Base-by-base conservation (phyloP, 92 coral and sea anemone genomes). In the Epizoanthus ramosus region DNA sequence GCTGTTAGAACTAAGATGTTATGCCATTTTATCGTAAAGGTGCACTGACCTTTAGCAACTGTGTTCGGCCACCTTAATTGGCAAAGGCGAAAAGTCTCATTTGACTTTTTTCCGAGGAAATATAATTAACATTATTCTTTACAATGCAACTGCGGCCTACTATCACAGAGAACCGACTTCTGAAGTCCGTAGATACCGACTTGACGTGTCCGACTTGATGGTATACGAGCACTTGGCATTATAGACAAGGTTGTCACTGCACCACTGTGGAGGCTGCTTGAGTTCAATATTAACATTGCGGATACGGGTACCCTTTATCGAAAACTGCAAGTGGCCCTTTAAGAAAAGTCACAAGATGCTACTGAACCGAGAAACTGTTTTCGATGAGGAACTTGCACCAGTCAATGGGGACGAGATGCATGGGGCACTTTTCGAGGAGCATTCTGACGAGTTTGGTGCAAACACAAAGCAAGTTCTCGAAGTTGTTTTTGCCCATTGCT, bases 111-210 rank as follows among this genome's bases (percentile, higher is more conserved):
- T 28, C 37, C 50, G 73, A 68, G 73, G 73, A n/a, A 68, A 68
- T 4, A 28, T 6, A 68, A 28, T 28, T 28, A 28, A 28, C 31
- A 28, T 28, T 28, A 28, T 28, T 28, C 2, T 28, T 28, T 28
- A 28, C 31, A 28, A 28, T 31, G 31, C 50, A 68, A 68, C 73
- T 31, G 73, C 73, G 37, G 37, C 73, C 37, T 68, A 68, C 73
- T 68, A 68, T 68, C 73, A 68, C 73, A 45, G 73, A 68, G 16
- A 68, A 68, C 37, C 50, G 73, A 68, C 73, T 68, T 68, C 37
- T 68, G 73, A 28, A 28, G 31, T 28, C 31, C 31, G 31, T 28
- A 28, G 31, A 28, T 2, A 28, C 31, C 31, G 31, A 28, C 31
- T 28, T 28, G 31, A 28, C 31, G 31, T 28, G 31, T 28, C 1